Base-by-base conservation (phyloP, 2,888 invertebrate genomes). In the Pristionchus maxplancki region DNA sequence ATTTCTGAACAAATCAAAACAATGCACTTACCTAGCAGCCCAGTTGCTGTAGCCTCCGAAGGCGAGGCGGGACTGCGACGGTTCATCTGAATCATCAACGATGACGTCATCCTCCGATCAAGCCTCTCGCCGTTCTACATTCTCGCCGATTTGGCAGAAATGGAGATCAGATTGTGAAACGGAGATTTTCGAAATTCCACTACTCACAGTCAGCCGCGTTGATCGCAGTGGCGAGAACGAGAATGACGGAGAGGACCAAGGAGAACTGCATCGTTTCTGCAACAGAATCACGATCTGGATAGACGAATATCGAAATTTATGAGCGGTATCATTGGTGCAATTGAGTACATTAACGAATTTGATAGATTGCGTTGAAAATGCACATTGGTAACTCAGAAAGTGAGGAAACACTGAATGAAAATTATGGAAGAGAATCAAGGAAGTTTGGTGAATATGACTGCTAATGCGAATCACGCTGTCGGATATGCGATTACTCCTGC, bases 31-130 rank as follows among this genome's bases (percentile, higher is more conserved):
- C 78, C 44, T 44, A n/a, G 78, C 24, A 2, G 44, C 44, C 78
- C 78, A 78, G 78, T 74, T 74, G 71, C 71, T 74, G 71, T 78
- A 78, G 9, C 40, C 40, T n/a, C 44, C 78, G 44, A 44, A 24
- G 5, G 28, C 44, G 44, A 78, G 44, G 4, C 78, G 78, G 6
- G 78, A 78, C 44, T 24, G 78, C n/a, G 44, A 40, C 1, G 71
- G 37, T 17, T 78, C 78, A 44, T 78, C 78, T 78, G 78, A 15
- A 78, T n/a, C 20, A 37, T 74, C 24, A 40, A 37, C 34, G 24
- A 74, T 50, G 50, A 17, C 50, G 17, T 50, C 50, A 50, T n/a
- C n/a, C 50, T 50, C 50, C 20, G 50, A 15, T 50, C 15, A 20
- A 48, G 50, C 50, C 50, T n/a, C 44, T 67, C 67, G 11, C 13